These are phyloP conservation scores for Scatophagus argus DNA, from an alignment of 2,113 vertebrate species.

Conservation along the genomic window DNA sequence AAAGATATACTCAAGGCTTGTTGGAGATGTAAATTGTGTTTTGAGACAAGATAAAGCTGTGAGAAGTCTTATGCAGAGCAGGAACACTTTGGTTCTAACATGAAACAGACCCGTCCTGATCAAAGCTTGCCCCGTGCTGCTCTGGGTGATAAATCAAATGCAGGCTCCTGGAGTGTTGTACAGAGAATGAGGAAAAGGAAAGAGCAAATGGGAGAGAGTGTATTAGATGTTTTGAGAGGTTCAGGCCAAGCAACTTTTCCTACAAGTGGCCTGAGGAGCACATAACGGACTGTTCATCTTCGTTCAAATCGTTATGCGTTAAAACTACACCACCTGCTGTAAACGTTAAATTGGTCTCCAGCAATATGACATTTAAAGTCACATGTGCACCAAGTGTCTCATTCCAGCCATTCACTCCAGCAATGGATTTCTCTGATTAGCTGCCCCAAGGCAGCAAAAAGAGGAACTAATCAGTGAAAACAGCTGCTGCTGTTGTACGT, in stretches of 20 bases:
- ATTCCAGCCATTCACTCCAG: background rate
- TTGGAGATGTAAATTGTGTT: constrained; percentile 12
- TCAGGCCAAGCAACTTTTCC: background rate
- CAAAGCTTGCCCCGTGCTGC: constrained; percentile 59
- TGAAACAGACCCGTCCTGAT: constrained; percentile 72
- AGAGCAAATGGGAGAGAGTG: background rate
- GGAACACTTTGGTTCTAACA: constrained; percentile 58
- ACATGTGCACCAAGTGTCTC: background rate
- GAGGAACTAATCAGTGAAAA: constrained; percentile 72
- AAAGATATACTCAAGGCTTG: background rate
- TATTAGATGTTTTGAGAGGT: constrained; percentile 9
- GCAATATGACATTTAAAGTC: constrained; percentile 11
- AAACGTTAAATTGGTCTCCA: background rate
- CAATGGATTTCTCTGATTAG: constrained; percentile 61
- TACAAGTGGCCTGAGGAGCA: background rate
- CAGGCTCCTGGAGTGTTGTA: constrained; percentile 4
- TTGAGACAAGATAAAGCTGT: constrained; percentile 38
- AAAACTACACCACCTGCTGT: background rate
- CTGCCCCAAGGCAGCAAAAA: constrained; percentile 21
- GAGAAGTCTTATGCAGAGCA: constrained; percentile 20
- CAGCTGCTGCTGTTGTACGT: constrained; percentile 64
- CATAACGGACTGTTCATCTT: constrained; percentile 21
- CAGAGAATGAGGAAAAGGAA: background rate
- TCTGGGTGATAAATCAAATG: constrained; percentile 53
- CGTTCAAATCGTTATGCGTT: background rate